Base-by-base conservation (phyloP, 1,140 invertebrate genomes). In the Cryptotermes secundus region DNA sequence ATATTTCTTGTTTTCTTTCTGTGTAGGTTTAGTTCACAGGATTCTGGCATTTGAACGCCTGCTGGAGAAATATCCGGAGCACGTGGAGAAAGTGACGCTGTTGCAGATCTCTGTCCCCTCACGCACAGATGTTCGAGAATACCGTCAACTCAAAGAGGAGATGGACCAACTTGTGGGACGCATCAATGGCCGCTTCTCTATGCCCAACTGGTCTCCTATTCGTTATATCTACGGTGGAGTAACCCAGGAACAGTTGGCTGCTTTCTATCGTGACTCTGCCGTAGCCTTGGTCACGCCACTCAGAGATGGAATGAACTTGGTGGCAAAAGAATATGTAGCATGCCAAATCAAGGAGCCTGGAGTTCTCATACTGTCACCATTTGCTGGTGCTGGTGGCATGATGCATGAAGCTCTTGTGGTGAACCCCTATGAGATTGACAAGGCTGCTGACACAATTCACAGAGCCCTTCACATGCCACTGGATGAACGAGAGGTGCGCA, bases 271-370 rank as follows among this genome's bases (percentile, higher is more conserved):
- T 36, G 90, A 90, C 83, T 87, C 90, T 3, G 87, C 88, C 34
- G 89, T 91, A 34, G 89, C 88, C 14, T 85, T 91, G 38, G 88
- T 91, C 0, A 90, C 90, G 3, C 90, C 90, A n/a, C 87, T 91
- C 22, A 85, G 89, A 38, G 90, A 91, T 86, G 90, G 90, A 16
- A 91, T 91, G 90, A 91, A 91, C 85, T 85, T 91, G n/a, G 90
- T 91, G 9, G 90, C 90, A 24, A 91, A 91, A 86, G 90, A 91
- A 84, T 91, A 89, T 84, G 89, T 91, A 19, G 90, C 90, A 10
- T 90, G 90, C 85, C 89, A 90, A 85, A 89, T 88, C 42, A 86
- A 88, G 35, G 87, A 90, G 36, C 89, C 89, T 24, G 90, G 90
- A n/a, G 90, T 91, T 12, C 86, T 91, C 10, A 87, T 91, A 59